phyloP scores from a whole-genome alignment of 2,888 invertebrate species.

The Pandemis heparana region DNA sequence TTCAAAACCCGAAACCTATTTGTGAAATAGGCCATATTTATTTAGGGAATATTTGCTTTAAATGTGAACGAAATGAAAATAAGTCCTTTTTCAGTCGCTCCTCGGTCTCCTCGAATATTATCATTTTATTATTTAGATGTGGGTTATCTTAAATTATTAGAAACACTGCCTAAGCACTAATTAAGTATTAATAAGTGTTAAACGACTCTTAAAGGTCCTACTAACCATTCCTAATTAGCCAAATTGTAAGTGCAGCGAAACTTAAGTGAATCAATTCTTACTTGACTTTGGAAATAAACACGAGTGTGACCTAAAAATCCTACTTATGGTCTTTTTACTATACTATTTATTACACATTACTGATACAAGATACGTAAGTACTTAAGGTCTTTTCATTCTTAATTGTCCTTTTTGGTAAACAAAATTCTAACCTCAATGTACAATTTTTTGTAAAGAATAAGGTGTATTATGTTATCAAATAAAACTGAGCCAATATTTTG shows the following conservation, averaged over 20 bases:
- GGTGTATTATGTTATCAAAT: too few relatives aligned
- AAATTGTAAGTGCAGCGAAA: slow-evolving; percentile 60
- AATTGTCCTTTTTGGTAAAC: too few relatives aligned
- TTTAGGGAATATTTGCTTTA: neutral
- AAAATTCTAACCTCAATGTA: too few relatives aligned
- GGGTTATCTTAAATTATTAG: slow-evolving; percentile 32
- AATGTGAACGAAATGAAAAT: neutral
- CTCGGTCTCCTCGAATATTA: neutral
- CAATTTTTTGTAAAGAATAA: too few relatives aligned
- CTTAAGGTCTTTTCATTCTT: too few relatives aligned
- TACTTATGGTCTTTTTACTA: too few relatives aligned
- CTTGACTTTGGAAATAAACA: neutral
- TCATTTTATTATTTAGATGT: slow-evolving; percentile 1
- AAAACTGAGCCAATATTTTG: too few relatives aligned
- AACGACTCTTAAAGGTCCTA: slow-evolving; percentile 39
- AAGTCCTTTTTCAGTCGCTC: neutral
- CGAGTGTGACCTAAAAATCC: too few relatives aligned
- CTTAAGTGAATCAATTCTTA: neutral
- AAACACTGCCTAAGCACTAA: slow-evolving; percentile 41
- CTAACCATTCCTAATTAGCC: slow-evolving; percentile 65
- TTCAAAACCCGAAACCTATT: too few relatives aligned
- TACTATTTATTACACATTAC: too few relatives aligned
- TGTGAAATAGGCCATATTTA: neutral
- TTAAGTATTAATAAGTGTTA: slow-evolving; percentile 40
- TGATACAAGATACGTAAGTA: too few relatives aligned